Percentiles rank a stretch among this genome's conserved stretches.
Conservation (phyloP, 1,140 invertebrate species). For the Drosophila aff. region DNA sequence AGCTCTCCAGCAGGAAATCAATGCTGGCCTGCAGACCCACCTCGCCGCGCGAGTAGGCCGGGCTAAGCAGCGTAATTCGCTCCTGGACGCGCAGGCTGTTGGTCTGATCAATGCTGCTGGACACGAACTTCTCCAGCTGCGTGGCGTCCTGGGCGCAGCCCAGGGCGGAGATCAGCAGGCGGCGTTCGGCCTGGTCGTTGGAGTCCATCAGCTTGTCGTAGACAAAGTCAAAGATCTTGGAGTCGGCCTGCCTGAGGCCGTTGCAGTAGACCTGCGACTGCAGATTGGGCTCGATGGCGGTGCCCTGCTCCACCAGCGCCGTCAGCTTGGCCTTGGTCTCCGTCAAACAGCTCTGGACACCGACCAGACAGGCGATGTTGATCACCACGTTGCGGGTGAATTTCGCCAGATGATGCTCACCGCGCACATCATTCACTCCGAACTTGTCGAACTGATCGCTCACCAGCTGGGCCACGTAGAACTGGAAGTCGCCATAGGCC, state of each 20-base stretch:
- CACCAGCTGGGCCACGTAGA: slow-evolving; percentile 74
- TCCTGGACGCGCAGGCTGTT: slow-evolving; percentile 66
- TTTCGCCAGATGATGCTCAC: slow-evolving; percentile 83
- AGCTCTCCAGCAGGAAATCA: slow-evolving; percentile 66
- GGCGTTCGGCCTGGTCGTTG: slow-evolving; percentile 86
- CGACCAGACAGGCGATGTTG: slow-evolving; percentile 86
- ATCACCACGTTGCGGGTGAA: slow-evolving; percentile 84
- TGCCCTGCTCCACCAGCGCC: slow-evolving; percentile 84
- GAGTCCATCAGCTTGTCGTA: slow-evolving; percentile 87
- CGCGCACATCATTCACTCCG: slow-evolving; percentile 75
- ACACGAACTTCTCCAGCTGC: slow-evolving; percentile 65
- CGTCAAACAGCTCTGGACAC: slow-evolving; percentile 84
- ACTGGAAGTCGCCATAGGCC: slow-evolving; percentile 61
- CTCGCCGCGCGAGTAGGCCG: slow-evolving; percentile 68
- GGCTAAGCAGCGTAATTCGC: slow-evolving; percentile 63
- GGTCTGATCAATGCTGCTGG: slow-evolving; percentile 61
- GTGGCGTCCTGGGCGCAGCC: slow-evolving; percentile 86
- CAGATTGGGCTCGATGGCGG: slow-evolving; percentile 67
- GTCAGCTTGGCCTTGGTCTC: slow-evolving; percentile 82
- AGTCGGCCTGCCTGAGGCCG: slow-evolving; percentile 87
- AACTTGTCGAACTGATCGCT: slow-evolving; percentile 73
- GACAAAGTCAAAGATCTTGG: slow-evolving; percentile 88
- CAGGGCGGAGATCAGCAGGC: slow-evolving; percentile 86
- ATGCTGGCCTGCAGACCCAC: slow-evolving; percentile 61
- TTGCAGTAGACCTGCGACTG: slow-evolving; percentile 88